A percentile compares a stretch with the other conserved stretches of the same genome.
phyloP scores from a whole-genome alignment of 1,140 invertebrate species.

The Leptoteleia sp. region DNA sequence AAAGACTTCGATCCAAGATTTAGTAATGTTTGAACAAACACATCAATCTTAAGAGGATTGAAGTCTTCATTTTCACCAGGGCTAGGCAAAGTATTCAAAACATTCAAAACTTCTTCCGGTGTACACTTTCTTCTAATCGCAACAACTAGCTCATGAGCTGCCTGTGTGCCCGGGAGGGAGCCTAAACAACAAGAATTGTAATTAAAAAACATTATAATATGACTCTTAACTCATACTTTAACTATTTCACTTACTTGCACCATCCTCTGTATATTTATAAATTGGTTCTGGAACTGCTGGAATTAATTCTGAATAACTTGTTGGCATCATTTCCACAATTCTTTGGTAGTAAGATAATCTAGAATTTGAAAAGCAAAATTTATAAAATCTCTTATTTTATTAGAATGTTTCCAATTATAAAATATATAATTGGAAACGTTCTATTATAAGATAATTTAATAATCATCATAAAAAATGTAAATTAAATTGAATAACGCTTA shows the following conservation, averaged over 20 bases:
- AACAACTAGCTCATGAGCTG: conserved; percentile 91
- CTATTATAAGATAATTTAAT: too few species aligned
- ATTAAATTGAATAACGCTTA: too few species aligned
- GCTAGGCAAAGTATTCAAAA: conserved; percentile 92
- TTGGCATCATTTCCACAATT: conserved; percentile 95
- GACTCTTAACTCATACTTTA: not conserved
- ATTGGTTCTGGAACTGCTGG: conserved; percentile 89
- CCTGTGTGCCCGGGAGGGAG: conserved; percentile 89
- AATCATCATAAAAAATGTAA: too few species aligned
- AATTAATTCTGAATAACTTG: conserved; percentile 90
- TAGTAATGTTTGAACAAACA: conserved; percentile 97
- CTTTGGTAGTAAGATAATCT: conserved; percentile 97
- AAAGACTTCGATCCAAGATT: conserved; percentile 98
- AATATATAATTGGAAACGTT: too few species aligned
- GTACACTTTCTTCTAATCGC: conserved; percentile 93
- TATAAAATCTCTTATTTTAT: not conserved
- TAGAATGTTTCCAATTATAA: too few species aligned
- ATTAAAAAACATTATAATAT: not conserved
- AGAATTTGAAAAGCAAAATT: conserved; percentile 63
- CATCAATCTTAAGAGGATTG: conserved; percentile 96
- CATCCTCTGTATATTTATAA: conserved; percentile 91
- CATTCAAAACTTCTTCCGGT: conserved; percentile 93
- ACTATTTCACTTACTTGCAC: conserved; percentile 85
- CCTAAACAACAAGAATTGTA: conserved; percentile 80
- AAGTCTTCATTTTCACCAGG: conserved; percentile 88